Percentiles rank a stretch among this genome's conserved stretches.
Conservation (phyloP, 37 sponge, comb jelly and placozoan genomes). For the Ianthella basta region DNA sequence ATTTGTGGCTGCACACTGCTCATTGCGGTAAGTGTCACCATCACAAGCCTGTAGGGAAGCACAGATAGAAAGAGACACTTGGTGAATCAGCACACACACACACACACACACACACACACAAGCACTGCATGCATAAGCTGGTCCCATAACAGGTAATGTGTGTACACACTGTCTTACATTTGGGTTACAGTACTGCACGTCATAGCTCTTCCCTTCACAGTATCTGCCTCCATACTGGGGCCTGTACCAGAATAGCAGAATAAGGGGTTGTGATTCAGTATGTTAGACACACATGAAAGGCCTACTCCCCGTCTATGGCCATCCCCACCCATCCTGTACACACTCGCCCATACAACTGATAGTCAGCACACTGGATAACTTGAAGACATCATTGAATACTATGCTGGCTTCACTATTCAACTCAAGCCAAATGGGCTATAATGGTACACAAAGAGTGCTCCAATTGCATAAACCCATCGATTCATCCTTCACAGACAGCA, state of each 20-base stretch:
- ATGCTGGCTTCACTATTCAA: too few relatives aligned
- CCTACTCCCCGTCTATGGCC: too few relatives aligned
- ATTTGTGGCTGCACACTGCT: conserved; percentile 88
- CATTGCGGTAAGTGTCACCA: conserved; percentile 80
- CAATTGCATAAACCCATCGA: too few relatives aligned
- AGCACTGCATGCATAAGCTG: background rate
- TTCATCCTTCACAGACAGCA: too few relatives aligned
- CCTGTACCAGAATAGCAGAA: background rate
- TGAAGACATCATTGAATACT: too few relatives aligned
- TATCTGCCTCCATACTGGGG: conserved; percentile 30
- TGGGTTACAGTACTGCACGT: conserved; percentile 16
- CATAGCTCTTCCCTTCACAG: conserved; percentile 8
- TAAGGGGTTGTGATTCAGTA: too few relatives aligned
- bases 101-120: background rate
- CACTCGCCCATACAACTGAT: background rate
- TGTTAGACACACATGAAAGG: too few relatives aligned
- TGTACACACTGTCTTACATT: background rate
- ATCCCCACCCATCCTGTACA: too few relatives aligned
- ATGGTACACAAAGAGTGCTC: too few relatives aligned
- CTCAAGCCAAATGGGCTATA: too few relatives aligned
- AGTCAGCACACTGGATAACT: too few relatives aligned
- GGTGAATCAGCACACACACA: background rate
- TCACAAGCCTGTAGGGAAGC: conserved; percentile 4
- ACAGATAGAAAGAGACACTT: too few relatives aligned
- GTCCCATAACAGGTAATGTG: background rate